Base-by-base conservation (phyloP, 2,888 invertebrate genomes). In the Drosophila colorata region DNA sequence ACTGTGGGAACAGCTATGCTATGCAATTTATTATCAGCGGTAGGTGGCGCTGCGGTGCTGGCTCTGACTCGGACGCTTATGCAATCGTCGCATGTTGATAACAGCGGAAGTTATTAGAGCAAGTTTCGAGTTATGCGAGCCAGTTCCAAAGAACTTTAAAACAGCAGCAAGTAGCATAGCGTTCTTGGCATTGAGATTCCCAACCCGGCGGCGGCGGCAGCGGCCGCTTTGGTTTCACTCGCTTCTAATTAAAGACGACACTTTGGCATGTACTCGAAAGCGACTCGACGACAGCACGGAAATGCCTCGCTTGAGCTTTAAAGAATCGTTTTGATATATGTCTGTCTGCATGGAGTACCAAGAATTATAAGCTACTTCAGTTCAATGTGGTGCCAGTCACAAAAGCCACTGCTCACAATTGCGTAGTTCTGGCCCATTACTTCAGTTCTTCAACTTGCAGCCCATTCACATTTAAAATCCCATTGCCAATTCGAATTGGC, bases 161-260 rank as follows among this genome's bases (percentile, higher is more conserved):
- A 40, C 61, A 33, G 4, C 33, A 33, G 33, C 33, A 33, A 33
- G 31, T 35, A 14, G 49, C 66, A 40, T 41, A 61, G 51, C 68
- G 61, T 59, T 69, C 69, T 51, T 69, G 69, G 56, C 76, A 76
- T 69, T 79, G 75, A 65, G 58, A 58, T 68, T 58, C 51, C 58
- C 56, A 43, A 25, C 31, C 37, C 33, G 69, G 49, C 74, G 52
- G 56, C 61, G 69, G 49, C 78, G 52, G 56, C 61, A 57, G 49
- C 78, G 47, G 56, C 61, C 63, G 70, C 82, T 88, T 72, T 86
- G 72, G 64, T 81, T 80, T 79, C 70, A 67, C 70, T 76, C 73
- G 61, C 60, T 68, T 83, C 72, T 80, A 88, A 84, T 84, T 84
- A 87, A 88, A 88, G 89, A 85, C 83, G 85, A 87, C 83, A 88